Conservation (phyloP, 30 jellyfish, hydroid and myxozoan genomes). For the Aurelia sp. region DNA sequence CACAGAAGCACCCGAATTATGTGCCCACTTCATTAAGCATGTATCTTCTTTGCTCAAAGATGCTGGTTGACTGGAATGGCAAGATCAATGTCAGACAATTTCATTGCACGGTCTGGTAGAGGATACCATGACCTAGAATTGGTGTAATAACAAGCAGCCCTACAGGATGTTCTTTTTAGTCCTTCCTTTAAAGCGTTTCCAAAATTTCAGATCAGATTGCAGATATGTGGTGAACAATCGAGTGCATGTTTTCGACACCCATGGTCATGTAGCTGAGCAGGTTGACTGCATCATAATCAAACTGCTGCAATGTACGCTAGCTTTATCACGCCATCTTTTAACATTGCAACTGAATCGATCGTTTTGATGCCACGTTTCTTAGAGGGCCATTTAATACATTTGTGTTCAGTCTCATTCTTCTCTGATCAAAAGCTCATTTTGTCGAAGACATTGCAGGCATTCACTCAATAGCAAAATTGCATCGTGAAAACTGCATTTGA, state of each 20-base stretch:
- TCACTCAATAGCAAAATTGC: too few species aligned
- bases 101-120: background rate
- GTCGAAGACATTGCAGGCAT: too few species aligned
- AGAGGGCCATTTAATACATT: background rate
- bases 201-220: conserved; percentile 3
- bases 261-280: conserved; percentile 25
- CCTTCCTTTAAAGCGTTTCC: conserved; percentile 24
- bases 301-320: background rate
- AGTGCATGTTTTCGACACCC: background rate
- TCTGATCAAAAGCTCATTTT: background rate
- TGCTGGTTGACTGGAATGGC: conserved; percentile 2
- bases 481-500: too few species aligned
- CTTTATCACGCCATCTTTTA: background rate
- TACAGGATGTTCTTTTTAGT: background rate
- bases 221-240: conserved; percentile 9
- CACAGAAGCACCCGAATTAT: conserved; percentile 1
- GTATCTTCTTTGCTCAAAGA: conserved; percentile 8
- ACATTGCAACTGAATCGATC: background rate
- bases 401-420: background rate
- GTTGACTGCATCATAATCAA: background rate
- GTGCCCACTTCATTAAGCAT: conserved; percentile 22
- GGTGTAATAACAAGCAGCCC: conserved; percentile 28
- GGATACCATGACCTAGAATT: conserved; percentile 21
- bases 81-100: background rate
- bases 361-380: conserved; percentile 23